phyloP scores from a whole-genome alignment of 2,888 invertebrate species.

The Psylliodes chrysocephalus region DNA sequence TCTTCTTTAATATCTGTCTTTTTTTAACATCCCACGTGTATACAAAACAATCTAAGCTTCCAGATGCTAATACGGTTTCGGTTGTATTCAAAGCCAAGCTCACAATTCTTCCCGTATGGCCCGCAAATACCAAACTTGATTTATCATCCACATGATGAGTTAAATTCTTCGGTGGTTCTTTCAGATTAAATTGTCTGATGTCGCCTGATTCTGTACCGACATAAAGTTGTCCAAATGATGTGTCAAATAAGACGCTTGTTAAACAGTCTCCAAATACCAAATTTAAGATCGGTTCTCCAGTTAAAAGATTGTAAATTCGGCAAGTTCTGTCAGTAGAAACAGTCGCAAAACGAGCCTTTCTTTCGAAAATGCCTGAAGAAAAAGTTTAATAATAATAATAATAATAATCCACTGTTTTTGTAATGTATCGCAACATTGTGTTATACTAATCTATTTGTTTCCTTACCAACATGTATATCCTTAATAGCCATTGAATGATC shows the following conservation, averaged over 20 bases:
- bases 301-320: constrained; percentile 80
- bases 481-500: constrained; percentile 85
- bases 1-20: constrained; percentile 75
- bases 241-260: constrained; percentile 75
- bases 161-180: constrained; percentile 73
- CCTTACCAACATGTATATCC: constrained; percentile 78
- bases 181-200: constrained; percentile 76
- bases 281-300: constrained; percentile 76
- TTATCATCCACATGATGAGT: constrained; percentile 72
- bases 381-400: neutral
- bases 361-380: constrained; percentile 63
- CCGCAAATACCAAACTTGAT: constrained; percentile 66
- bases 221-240: constrained; percentile 76
- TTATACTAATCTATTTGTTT: too few species aligned
- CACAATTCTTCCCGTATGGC: constrained; percentile 77
- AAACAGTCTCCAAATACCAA: constrained; percentile 79
- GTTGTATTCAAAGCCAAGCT: constrained; percentile 79
- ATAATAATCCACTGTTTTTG: too few species aligned
- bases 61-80: constrained; percentile 79
- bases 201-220: constrained; percentile 79
- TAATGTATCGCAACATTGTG: too few species aligned
- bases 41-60: constrained; percentile 78
- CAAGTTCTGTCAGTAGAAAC: constrained; percentile 85
- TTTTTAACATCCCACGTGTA: constrained; percentile 85
- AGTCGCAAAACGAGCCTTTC: constrained; percentile 77